A percentile compares a stretch with the other conserved stretches of the same genome.
Conservation (phyloP, 2,888 invertebrate species). For the Eristalis tenax region DNA sequence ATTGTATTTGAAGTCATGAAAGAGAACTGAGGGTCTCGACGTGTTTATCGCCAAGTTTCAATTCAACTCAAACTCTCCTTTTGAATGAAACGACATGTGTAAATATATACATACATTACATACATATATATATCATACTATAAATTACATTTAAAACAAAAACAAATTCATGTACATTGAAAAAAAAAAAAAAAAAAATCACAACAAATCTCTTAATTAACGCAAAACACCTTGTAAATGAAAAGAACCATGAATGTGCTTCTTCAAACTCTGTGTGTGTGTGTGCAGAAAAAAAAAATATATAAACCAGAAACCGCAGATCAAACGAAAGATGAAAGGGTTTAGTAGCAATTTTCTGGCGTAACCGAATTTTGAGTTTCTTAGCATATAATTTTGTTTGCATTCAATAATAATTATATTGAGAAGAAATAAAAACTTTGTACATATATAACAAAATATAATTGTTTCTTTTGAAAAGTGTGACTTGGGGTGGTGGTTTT, state of each 20-base stretch:
- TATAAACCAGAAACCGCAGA: not conserved
- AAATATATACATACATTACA: constrained; percentile 3
- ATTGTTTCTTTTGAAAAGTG: not conserved
- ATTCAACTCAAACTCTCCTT: not conserved
- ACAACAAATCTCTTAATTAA: not conserved
- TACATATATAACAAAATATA: constrained; percentile 44
- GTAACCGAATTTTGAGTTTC: constrained; percentile 26
- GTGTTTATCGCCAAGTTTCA: not conserved
- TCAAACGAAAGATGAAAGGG: not conserved
- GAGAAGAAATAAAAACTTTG: constrained; percentile 54
- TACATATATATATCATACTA: not conserved
- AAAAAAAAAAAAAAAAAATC: not conserved
- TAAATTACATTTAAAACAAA: not conserved
- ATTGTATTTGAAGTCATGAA: no score
- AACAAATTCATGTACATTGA: constrained; percentile 1
- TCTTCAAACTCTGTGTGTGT: constrained; percentile 5
- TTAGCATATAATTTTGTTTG: constrained; percentile 34
- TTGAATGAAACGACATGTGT: not conserved
- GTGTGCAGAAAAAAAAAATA: not conserved
- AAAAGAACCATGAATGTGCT: constrained; percentile 11
- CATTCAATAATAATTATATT: constrained; percentile 37
- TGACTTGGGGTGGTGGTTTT: no score
- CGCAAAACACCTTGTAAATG: constrained; percentile 13
- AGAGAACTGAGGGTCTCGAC: no score
- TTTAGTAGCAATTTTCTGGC: constrained; percentile 21